Evolutionary conservation across 92 coral and sea anemone genomes (phyloP), one percentile per base, ranked within the genome.

Genomic region (Pocillopora meandrina): DNA sequence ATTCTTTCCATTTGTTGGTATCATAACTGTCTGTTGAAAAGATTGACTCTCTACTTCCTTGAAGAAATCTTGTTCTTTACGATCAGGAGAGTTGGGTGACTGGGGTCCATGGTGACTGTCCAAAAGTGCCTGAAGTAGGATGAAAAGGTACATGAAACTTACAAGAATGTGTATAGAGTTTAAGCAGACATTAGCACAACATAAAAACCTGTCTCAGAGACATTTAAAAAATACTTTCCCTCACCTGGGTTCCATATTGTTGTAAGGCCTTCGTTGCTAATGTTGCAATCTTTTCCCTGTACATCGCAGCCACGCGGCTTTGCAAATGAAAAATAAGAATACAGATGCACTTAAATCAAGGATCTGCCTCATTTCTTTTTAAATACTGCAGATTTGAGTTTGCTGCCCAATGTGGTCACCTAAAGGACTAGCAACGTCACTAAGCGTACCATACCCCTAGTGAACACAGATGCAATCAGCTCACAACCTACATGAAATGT

Each of bases 281-380:
- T 20, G 97, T 84, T n/a, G 99, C 82, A 56, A 96, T 82, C 69
- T 95, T 96, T 80, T 96, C 99, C 81, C 97, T 86, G 84, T 96
- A 96, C 87, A 96, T 85, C 79, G 79, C 88, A 36, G 99, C 99
- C 79, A 96, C 99, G 35, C 98, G 98, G 65, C 98, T 94, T 82
- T 10, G 12, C 2, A 55, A 75, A 17, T 52, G 33, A 9, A 75
- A 49, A 17, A 20, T 71, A 76, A 58, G 65, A n/a, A 75, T 42
- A 42, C 52, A 52, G 26, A 35, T 7, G 11, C 35, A 47, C 63
- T 11, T 17, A 17, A 14, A 21, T 17, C n/a, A 65, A 21, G 13
- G 33, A n/a, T 64, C 16, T 26, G 9, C 52, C 4, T 42, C 52
- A 42, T 42, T 42, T 42, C 52, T 42, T 42, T 3, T 42, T 42